Evolutionary conservation across 2,797 vertebrate species (phyloP).

Genomic region (Cossypha niveicapilla): DNA sequence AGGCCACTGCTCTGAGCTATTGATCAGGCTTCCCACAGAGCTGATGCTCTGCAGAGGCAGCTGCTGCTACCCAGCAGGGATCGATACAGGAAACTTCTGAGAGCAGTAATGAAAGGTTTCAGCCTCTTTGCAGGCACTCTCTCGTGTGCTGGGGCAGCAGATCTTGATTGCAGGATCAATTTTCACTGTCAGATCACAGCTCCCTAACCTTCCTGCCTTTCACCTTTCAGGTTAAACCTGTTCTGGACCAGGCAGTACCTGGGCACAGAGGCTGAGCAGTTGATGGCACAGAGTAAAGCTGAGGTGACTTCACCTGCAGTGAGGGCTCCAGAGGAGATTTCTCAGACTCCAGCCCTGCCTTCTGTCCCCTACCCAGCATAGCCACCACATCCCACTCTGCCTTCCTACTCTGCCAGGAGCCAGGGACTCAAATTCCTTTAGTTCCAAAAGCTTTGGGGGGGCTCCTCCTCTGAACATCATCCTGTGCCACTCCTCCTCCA

Average conservation of each 20-base stretch:
- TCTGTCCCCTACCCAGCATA: not conserved
- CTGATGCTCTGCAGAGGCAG: not conserved
- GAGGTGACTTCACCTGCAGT: not conserved
- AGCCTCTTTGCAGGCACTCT: not conserved
- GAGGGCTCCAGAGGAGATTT: not conserved
- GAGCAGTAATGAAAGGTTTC: not conserved
- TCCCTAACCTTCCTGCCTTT: not conserved
- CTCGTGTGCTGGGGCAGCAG: not conserved
- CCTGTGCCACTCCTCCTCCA: not conserved
- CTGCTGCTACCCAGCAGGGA: not conserved
- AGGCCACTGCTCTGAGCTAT: constrained; percentile 1
- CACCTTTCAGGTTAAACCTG: not conserved
- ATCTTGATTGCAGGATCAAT: not conserved
- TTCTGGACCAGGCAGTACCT: accelerated
- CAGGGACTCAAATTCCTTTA: not conserved
- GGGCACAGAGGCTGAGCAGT: not conserved
- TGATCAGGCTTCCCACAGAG: not conserved
- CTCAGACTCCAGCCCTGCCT: not conserved
- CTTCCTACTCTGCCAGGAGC: not conserved
- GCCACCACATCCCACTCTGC: accelerated
- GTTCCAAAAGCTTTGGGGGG: not conserved
- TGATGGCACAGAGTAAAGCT: not conserved
- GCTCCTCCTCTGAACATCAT: accelerated
- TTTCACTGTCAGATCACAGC: not conserved
- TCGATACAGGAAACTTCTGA: constrained; percentile 5